Evolutionary conservation across 2,797 vertebrate species (phyloP), one percentile per base, ranked within the genome.

Genomic region (Thunnus albacares): DNA sequence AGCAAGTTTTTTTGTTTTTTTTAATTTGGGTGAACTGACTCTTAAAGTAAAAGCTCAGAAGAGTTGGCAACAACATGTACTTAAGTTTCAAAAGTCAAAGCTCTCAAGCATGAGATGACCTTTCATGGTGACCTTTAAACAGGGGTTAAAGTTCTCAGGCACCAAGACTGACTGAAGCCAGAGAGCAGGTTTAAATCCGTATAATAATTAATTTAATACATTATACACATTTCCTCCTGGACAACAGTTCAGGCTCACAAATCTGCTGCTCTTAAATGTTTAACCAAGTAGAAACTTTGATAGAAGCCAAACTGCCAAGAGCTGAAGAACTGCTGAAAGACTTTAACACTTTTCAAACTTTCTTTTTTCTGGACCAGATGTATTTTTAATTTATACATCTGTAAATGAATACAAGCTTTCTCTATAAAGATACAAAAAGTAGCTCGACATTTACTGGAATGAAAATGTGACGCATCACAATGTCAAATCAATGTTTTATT

Each of bases 381-480:
- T 63, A 11, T 57, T 35, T 51, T 43, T 5, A 41, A 57, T 30
- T 58, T 51, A 2, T 43, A 43, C 41, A 43, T 43, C 38, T 43
- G 41, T 43, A n/a, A n/a, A 68, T 33, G 17, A 17, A 24, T 38
- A 6, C 3, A 30, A 43, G 5, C 20, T 61, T 33, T 38, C 4
- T 1, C 1, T 77, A 1, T 71, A 22, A 59, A 30, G 8, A 58
- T 80, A 1, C 4, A 58, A 14, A 28, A 73, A 68, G 33, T 45
- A 53, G 4, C 18, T 38, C 20, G 6, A 41, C 6, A 14, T 52
- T 49, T 75, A 51, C 18, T 51, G 47, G 7, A 55, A 45, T 84
- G 9, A 70, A 84, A 73, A 61, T 77, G 64, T 56, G 14, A 43
- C 0, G 1, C 30, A 17, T 63, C 7, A 28, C 26, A 38, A 15